Base-by-base conservation (phyloP, 2,797 vertebrate species). In the Oceanodroma leucorhoa region DNA sequence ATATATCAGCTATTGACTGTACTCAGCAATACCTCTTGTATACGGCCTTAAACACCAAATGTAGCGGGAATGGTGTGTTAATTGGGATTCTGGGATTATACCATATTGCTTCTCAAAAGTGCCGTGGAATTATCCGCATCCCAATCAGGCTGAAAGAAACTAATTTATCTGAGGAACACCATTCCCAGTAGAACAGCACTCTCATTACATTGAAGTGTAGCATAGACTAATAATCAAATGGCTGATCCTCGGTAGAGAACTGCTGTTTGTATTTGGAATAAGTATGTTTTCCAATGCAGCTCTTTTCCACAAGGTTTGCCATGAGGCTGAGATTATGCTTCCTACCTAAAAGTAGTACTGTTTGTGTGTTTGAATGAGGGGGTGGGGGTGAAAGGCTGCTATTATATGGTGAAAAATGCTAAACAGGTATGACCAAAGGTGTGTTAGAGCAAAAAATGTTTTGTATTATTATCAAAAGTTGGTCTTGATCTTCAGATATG, bases 1-100 rank as follows among this genome's bases (percentile, higher is more conserved):
- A 54, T 91, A 5, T 62, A 82, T 91, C 85, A 80, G 82, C 94
- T 95, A 23, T 93, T 82, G 69, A 90, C 94, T 96, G 89, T 93
- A 93, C 95, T 97, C 91, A 96, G 95, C 95, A 96, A 95, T 97
- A 96, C 95, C 94, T 96, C 96, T 91, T 86, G 36, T 90, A 94
- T 60, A 94, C 93, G 51, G 94, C 95, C 95, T 97, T 96, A 95
- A 95, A 79, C 95, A 95, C 91, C 95, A 58, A 13, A 90, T 86
- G 86, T 96, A 96, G 95, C 64, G 94, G 89, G 94, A 96, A 89
- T 96, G 91, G 95, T 66, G 36, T 8, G 48, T 82, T 65, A 58
- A 10, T 43, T 91, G 83, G 94, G 95, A 86, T 69, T 51, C 77
- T 88, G 87, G 73, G 85, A 73, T 94, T 78, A 69, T 23, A 40